Conservation (phyloP, 2,113 vertebrate genomes). For the Charina bottae region DNA sequence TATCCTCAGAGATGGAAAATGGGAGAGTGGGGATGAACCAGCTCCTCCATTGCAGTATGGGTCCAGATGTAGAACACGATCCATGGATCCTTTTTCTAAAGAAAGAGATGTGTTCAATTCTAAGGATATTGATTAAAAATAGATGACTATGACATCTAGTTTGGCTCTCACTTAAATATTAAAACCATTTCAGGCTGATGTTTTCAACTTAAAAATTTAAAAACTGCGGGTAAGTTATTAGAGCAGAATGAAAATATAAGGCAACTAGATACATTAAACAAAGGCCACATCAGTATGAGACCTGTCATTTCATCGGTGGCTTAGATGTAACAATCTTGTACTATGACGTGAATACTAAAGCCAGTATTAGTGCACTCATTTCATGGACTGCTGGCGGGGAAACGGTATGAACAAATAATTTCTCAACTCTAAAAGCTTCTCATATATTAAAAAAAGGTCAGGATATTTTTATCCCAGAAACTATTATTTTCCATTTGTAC, state of each 20-base stretch:
- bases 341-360: not conserved
- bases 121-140: not conserved
- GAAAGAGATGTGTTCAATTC: not conserved
- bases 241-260: not conserved
- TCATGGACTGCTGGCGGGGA: not conserved
- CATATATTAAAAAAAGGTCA: not conserved
- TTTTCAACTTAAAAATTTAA: not conserved
- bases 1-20: not conserved
- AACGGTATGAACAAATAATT: not conserved
- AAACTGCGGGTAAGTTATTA: not conserved
- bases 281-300: not conserved
- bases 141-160: not conserved
- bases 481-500: not conserved
- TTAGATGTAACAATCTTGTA: not conserved
- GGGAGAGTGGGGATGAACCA: too few species aligned
- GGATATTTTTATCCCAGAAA: not conserved
- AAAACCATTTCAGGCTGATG: not conserved
- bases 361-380: not conserved
- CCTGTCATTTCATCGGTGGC: not conserved
- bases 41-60: not conserved
- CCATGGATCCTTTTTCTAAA: not conserved
- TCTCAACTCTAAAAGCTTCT: not conserved
- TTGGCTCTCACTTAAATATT: not conserved
- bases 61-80: not conserved
- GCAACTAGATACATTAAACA: not conserved